Percentiles rank a stretch among this genome's conserved stretches.
Conservation (phyloP, 2,888 invertebrate species). For the Calameuta idolon region DNA sequence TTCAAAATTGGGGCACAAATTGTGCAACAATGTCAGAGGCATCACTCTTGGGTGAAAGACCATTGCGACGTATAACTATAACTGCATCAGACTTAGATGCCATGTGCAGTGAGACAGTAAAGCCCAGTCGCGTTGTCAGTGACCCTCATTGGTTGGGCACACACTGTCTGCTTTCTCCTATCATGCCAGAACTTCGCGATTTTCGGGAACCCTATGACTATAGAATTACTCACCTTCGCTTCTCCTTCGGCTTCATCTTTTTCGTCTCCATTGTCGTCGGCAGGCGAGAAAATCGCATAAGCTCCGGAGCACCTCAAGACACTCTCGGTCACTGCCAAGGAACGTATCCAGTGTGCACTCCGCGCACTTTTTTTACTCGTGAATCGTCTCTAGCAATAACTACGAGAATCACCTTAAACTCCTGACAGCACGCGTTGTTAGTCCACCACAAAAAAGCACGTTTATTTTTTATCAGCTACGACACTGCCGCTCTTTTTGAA, state of each 20-base stretch:
- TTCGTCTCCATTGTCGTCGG: constrained; percentile 31
- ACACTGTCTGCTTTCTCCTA: no score
- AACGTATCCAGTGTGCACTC: constrained; percentile 39
- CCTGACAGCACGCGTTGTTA: not conserved
- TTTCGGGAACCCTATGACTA: no score
- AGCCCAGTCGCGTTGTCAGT: no score
- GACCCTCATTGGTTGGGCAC: no score
- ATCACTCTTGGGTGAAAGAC: not conserved
- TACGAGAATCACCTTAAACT: not conserved
- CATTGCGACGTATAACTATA: not conserved
- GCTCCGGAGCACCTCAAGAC: constrained; percentile 26
- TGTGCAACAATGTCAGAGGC: no score
- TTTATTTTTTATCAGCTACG: not conserved
- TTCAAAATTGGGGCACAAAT: no score
- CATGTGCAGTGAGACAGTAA: no score
- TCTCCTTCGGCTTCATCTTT: constrained; percentile 72
- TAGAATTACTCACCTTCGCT: constrained; percentile 73
- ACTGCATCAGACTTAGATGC: no score
- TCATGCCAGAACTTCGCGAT: no score
- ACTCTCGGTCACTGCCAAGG: constrained; percentile 54
- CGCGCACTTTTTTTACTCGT: constrained; percentile 7
- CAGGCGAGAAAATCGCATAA: constrained; percentile 3
- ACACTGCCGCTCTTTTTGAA: constrained; percentile 1
- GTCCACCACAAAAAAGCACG: not conserved
- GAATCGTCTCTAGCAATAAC: not conserved